A percentile compares a stretch with the other conserved stretches of the same genome.
Evolutionary conservation across 2,113 vertebrate species (phyloP).

Genomic region (Vanacampus margaritifer): DNA sequence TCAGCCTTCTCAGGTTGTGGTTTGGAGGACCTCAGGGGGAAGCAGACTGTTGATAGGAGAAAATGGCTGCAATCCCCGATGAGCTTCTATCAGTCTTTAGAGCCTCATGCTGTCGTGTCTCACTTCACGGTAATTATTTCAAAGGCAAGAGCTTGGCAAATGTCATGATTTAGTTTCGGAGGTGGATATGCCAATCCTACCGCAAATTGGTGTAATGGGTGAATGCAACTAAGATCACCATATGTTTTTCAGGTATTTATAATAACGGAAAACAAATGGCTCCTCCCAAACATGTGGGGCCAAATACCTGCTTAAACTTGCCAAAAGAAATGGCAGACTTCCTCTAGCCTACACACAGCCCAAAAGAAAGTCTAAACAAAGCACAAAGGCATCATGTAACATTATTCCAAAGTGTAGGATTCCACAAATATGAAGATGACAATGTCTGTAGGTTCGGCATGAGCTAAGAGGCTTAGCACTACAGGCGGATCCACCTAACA

Average conservation of each 20-base stretch:
- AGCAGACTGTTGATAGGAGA: conserved; percentile 60
- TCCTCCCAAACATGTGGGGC: neutral
- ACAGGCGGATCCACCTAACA: conserved; percentile 52
- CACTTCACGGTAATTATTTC: conserved; percentile 70
- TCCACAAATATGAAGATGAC: conserved; percentile 24
- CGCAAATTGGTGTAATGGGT: conserved; percentile 33
- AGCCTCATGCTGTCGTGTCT: conserved; percentile 61
- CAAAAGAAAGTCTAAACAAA: neutral
- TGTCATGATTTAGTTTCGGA: conserved; percentile 66
- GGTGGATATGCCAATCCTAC: conserved; percentile 42
- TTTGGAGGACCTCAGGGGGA: conserved; percentile 66
- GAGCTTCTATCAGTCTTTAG: conserved; percentile 63
- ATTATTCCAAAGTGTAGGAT: conserved; percentile 9
- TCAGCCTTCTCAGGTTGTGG: conserved; percentile 56
- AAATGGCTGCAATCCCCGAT: conserved; percentile 67
- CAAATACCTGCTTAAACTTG: neutral
- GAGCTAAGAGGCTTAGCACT: conserved; percentile 60
- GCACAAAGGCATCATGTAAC: neutral
- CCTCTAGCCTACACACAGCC: neutral
- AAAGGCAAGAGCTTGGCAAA: conserved; percentile 63
- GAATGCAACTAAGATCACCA: conserved; percentile 27
- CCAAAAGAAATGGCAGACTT: too few species aligned
- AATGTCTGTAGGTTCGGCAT: conserved; percentile 26
- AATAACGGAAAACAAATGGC: conserved; percentile 27
- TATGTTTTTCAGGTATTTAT: conserved; percentile 38